Evolutionary conservation across 1,140 invertebrate genomes (phyloP), one percentile per base, ranked within the genome.

Genomic region (Galleria mellonella): DNA sequence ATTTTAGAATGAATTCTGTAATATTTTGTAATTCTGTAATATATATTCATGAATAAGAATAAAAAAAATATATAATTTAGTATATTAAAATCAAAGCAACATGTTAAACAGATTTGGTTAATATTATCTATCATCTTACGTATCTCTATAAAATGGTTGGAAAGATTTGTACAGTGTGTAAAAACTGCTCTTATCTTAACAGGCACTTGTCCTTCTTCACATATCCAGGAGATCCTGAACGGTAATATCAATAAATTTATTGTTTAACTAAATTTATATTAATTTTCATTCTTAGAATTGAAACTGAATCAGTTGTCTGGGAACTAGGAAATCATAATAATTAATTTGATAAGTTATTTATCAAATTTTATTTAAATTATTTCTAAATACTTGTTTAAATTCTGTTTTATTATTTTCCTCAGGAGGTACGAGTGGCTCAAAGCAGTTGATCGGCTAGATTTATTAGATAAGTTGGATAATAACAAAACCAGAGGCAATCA

Each of bases 131-230:
- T 23, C 17, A 23, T 23, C 17, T 23, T 6, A 23, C 2, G 6
- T 23, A 23, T 23, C 2, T 23, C 2, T 23, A 23, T 6, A 41
- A 47, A 41, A 50, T 50, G 47, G 47, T 50, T 28, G 47, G 47
- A 13, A 50, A 50, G 32, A 39, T 40, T 39, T 50, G 47, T 39
- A 43, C 47, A 4, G 47, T 50, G 17, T 50, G 47, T 14, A 43
- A 11, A 32, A 36, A 40, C 7, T 43, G 41, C 33, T 50, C 47
- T 32, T 43, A 12, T 29, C n/a, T 13, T 2, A 27, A 40, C 28
- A 50, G 32, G 32, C 14, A 40, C 4, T 17, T 50, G 11, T 50
- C 47, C 9, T 50, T 43, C 30, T 50, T 50, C 30, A 43, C 35
- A 10, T 50, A 50, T 29, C 47, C 47, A 10, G 12, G 35, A 4